phyloP scores from a whole-genome alignment of 1,140 invertebrate genomes.

The Arion vulgaris region DNA sequence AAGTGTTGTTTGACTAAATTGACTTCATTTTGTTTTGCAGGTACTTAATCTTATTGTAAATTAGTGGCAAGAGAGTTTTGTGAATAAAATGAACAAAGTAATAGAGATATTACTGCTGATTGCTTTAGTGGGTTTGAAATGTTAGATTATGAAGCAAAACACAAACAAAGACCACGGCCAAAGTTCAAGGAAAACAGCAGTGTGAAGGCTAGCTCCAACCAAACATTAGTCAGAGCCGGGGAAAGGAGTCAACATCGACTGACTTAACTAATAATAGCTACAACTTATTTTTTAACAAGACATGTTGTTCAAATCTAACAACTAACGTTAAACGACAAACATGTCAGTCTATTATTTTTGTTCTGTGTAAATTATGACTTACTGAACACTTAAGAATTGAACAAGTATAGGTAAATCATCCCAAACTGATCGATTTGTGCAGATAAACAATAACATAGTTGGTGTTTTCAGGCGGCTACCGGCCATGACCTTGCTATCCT shows the following conservation, averaged over 20 bases:
- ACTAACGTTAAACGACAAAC: not conserved
- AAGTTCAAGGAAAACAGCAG: constrained; percentile 30
- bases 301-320: not conserved
- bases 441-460: constrained; percentile 28
- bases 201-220: constrained; percentile 23
- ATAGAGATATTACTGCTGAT: not conserved
- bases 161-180: constrained; percentile 20
- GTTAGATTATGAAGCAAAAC: not conserved
- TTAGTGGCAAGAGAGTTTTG: no score
- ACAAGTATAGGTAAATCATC: not conserved
- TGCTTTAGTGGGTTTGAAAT: not conserved
- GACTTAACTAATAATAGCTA: not conserved
- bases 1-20: no score
- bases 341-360: not conserved
- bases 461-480: not conserved
- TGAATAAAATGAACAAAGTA: no score
- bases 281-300: not conserved
- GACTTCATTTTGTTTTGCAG: no score
- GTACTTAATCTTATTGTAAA: no score
- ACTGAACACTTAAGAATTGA: constrained; percentile 6
- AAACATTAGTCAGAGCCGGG: no score
- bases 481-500: constrained; percentile 43
- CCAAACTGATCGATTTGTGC: constrained; percentile 15
- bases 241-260: not conserved
- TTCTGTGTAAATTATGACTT: constrained; percentile 4